Base-by-base conservation (phyloP, 2,113 vertebrate species). In the Aegithalos caudatus region DNA sequence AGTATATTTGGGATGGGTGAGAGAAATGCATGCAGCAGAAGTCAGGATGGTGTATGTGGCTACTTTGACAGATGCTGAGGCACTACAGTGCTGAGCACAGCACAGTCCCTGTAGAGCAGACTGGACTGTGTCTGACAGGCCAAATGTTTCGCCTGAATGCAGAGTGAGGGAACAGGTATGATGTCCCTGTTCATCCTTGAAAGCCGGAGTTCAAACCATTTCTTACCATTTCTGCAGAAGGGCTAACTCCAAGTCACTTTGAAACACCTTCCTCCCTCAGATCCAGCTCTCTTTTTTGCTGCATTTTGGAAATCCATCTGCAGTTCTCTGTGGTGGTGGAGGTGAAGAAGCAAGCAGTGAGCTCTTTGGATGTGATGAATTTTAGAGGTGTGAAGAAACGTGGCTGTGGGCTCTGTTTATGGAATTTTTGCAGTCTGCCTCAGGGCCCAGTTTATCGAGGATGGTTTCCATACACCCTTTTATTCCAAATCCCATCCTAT, bases 331-430 rank as follows among this genome's bases (percentile, higher is more conserved):
- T 40, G 54, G 11, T 14, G 22, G 7, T 23, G 13, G 12, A 29
- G 14, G 23, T 18, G 48, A 37, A 35, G 61, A 17, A 67, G 40
- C 14, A 23, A 31, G 40, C 31, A 65, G 15, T 6, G 64, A 48
- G 31, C 4, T 54, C 16, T 50, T 90, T n/a, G 22, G 11, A 22
- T 53, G 27, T 0, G 0, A 15, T 14, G 22, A 38, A 5, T 15
- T 50, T 76, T 24, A 47, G 13, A 11, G 10, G 8, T 3, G 6
- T 54, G 38, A 88, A 45, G 15, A 40, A 45, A 42, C 22, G 40
- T 7, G 29, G 12, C 60, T 44, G 24, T 1, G 10, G 19, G 42
- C 16, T 58, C 23, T 6, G 2, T 22, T 53, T 19, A 25, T 5
- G 23, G 56, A 58, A 27, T 50, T 51, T 86, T 51, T 42, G 20